Evolutionary conservation across 35 echinoderm and acorn worm species (phyloP).

Genomic region (Lytechinus pictus): DNA sequence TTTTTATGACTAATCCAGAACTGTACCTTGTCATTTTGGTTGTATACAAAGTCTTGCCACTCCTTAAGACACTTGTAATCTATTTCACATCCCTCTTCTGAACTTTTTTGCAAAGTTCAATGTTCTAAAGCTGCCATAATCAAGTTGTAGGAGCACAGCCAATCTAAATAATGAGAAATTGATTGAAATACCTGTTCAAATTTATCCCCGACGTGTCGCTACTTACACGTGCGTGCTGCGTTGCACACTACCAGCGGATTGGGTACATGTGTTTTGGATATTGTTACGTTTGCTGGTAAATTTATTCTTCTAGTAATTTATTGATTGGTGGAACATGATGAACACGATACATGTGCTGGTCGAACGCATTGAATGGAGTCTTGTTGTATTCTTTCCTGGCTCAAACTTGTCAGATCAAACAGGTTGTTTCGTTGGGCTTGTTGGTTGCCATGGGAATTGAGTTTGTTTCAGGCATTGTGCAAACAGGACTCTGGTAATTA

Average conservation of each 20-base stretch:
- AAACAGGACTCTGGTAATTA: not conserved
- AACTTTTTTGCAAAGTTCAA: not conserved
- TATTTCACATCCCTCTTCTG: not conserved
- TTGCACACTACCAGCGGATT: not conserved
- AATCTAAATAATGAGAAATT: conserved; percentile 21
- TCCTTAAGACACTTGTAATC: not conserved
- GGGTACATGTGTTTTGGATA: not conserved
- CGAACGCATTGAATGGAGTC: not conserved
- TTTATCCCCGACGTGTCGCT: not conserved
- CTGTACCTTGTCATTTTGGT: too few relatives aligned
- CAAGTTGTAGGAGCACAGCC: not conserved
- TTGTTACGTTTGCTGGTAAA: not conserved
- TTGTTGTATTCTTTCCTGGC: not conserved
- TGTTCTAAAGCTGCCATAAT: not conserved
- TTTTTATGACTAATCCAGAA: too few relatives aligned
- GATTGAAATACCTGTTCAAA: conserved; percentile 13
- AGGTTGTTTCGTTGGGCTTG: not conserved
- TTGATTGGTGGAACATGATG: not conserved
- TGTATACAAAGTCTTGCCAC: too few relatives aligned
- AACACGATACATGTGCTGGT: not conserved
- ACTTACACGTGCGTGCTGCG: not conserved
- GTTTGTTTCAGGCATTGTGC: not conserved
- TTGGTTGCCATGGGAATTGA: not conserved
- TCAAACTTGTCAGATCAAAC: not conserved
- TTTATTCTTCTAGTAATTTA: not conserved